These are phyloP conservation scores for Flabesymbios commensalis DNA, from an alignment of 2,888 invertebrate species.

Conservation along the genomic window DNA sequence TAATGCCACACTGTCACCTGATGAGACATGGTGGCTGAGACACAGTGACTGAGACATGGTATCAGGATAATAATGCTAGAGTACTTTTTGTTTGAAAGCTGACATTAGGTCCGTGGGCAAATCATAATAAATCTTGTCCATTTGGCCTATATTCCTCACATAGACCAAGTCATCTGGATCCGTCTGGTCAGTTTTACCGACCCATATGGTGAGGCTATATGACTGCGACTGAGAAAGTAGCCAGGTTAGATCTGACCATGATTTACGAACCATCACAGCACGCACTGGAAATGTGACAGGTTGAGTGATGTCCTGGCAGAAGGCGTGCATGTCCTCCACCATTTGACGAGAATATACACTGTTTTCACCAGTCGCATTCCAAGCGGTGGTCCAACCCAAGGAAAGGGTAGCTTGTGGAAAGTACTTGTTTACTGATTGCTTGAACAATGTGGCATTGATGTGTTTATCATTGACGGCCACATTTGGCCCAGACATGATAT, in stretches of 20 bases:
- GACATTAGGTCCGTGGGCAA: slow-evolving; percentile 66
- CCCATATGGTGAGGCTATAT: slow-evolving; percentile 82
- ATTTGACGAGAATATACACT: slow-evolving; percentile 67
- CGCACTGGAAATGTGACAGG: slow-evolving; percentile 81
- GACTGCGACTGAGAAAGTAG: slow-evolving; percentile 67
- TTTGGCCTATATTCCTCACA: slow-evolving; percentile 72
- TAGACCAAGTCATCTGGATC: slow-evolving; percentile 70
- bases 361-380: slow-evolving; percentile 62
- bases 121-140: slow-evolving; percentile 76
- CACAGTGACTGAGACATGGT: too few species aligned
- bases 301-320: slow-evolving; percentile 66
- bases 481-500: slow-evolving; percentile 80
- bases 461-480: too few species aligned
- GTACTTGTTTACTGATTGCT: slow-evolving; percentile 64
- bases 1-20: too few species aligned
- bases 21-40: too few species aligned
- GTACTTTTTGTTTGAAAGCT: too few species aligned
- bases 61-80: too few species aligned
- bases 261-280: slow-evolving; percentile 73
- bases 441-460: too few species aligned
- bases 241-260: slow-evolving; percentile 68
- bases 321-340: slow-evolving; percentile 63
- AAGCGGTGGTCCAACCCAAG: slow-evolving; percentile 84
- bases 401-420: slow-evolving; percentile 75
- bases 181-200: slow-evolving; percentile 71